A percentile compares a stretch with the other conserved stretches of the same genome.
Evolutionary conservation across 2,113 vertebrate genomes (phyloP).

Genomic region (Vicugna pacos): DNA sequence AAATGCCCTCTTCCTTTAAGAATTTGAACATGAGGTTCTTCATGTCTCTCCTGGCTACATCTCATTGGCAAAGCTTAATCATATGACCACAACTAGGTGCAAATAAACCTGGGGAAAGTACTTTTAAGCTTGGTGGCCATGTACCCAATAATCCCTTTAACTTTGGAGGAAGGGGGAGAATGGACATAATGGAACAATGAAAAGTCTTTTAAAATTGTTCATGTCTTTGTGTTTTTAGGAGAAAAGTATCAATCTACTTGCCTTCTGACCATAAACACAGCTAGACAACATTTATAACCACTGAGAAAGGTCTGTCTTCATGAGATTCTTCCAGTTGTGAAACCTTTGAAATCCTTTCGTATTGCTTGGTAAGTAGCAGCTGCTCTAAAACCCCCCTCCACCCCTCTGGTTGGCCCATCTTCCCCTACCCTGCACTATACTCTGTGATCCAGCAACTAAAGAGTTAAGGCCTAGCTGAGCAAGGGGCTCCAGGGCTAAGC

Average conservation of each 20-base stretch:
- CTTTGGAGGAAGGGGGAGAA: neutral
- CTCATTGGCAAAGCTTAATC: neutral
- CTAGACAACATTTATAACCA: neutral
- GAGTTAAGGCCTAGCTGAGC: neutral
- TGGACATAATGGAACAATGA: neutral
- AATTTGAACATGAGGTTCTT: neutral
- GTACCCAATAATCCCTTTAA: neutral
- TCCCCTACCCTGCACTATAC: neutral
- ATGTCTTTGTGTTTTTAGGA: neutral
- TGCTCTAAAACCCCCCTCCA: neutral
- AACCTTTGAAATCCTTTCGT: slow-evolving; percentile 22
- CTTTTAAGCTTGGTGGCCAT: neutral
- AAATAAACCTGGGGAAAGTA: neutral
- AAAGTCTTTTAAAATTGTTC: neutral
- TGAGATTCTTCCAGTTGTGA: neutral
- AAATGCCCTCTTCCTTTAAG: neutral
- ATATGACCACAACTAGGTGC: neutral
- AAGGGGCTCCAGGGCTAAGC: neutral
- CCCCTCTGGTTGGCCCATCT: neutral
- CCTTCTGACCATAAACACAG: neutral
- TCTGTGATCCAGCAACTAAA: neutral
- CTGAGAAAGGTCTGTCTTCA: neutral
- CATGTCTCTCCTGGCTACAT: neutral
- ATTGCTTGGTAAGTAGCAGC: neutral
- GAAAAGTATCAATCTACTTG: neutral